A percentile compares a stretch with the other conserved stretches of the same genome.
Evolutionary conservation across 2,888 invertebrate genomes (phyloP).

Genomic region (Protonemura montana): DNA sequence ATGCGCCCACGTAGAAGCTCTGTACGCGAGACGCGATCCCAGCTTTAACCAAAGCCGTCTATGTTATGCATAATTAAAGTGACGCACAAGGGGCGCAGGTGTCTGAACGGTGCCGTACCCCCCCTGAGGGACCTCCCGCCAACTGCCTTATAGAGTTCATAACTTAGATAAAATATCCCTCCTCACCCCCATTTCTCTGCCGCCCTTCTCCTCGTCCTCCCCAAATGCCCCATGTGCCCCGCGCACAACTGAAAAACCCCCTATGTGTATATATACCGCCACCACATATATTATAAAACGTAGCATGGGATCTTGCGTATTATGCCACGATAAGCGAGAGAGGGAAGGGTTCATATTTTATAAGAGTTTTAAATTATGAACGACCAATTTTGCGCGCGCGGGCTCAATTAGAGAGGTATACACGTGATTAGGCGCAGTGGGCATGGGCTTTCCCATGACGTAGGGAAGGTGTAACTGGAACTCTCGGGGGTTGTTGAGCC

Average conservation of each 20-base stretch:
- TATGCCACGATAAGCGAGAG: background rate
- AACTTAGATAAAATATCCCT: conserved; percentile 39
- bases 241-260: background rate
- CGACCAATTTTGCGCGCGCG: conserved; percentile 34
- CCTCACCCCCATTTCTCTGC: conserved; percentile 1
- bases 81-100: conserved; percentile 37
- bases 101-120: conserved; percentile 26
- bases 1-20: background rate
- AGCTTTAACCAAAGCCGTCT: conserved; percentile 19
- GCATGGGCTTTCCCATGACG: background rate
- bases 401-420: conserved; percentile 37
- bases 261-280: background rate
- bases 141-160: conserved; percentile 43
- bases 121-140: conserved; percentile 37
- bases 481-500: background rate
- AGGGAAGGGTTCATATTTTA: conserved; percentile 40
- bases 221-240: background rate
- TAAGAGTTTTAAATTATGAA: conserved; percentile 41
- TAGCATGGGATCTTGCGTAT: conserved; percentile 14
- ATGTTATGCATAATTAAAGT: conserved; percentile 42
- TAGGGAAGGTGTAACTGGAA: background rate
- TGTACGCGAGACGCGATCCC: background rate
- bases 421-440: conserved; percentile 27
- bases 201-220: background rate
- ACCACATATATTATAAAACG: conserved; percentile 12